Evolutionary conservation across 2,888 invertebrate genomes (phyloP), one percentile per base, ranked within the genome.

Genomic region (Monopis laevigella): DNA sequence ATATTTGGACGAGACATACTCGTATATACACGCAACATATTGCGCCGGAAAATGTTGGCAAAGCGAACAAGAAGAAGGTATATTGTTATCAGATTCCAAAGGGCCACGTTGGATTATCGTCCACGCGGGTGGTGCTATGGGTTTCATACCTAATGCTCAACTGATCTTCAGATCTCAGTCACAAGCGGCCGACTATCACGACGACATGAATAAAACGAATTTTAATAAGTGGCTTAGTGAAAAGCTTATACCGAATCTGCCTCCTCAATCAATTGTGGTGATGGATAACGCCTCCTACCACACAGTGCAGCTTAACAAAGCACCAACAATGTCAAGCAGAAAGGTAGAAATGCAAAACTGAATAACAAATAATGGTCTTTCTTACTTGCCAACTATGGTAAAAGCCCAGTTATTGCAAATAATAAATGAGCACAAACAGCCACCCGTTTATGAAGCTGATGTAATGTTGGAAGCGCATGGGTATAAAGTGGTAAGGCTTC

Each of bases 221-320:
- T 46, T 48, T 42, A 18, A 30, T 12, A 48, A 50, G 40, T 47
- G 49, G 46, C 30, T 46, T 38, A 50, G 12, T 18, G 35, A 41
- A 41, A 45, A 45, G 19, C 14, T 45, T n/a, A 43, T 48, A 16
- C 46, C 51, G 29, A 49, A 51, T 41, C 43, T 50, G 41, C 46
- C 47, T 32, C 40, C 42, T 39, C 41, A 34, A 26, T 46, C 45
- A 8, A 27, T 47, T 45, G 46, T 50, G 30, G 45, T 50, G 34
- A 46, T 48, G 45, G 45, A 50, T 36, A 51, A 51, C 26, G 50
- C 48, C 30, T 41, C 46, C 19, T 49, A 50, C 29, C 50, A 52
- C 27, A 45, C 44, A 30, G 44, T 45, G 19, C 48, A 48, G 44
- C 19, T 44, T 28, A 44, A 46, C 40, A 44, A 46, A 39, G 30